Evolutionary conservation across 2,797 vertebrate species (phyloP).

Genomic region (Corythornis leucogaster): DNA sequence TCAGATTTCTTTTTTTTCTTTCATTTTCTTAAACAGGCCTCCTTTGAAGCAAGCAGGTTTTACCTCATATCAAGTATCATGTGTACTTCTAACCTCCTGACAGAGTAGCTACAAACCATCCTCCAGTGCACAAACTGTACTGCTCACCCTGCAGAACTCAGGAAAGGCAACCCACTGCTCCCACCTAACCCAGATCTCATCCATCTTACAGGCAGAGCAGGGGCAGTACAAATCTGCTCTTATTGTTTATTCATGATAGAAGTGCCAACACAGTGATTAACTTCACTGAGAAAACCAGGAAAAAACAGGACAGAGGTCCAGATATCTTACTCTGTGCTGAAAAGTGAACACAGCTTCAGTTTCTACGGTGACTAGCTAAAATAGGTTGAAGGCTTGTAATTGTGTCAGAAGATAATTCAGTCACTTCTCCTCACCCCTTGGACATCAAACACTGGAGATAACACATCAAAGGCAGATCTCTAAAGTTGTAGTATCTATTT

Average conservation of each 20-base stretch:
- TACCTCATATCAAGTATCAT: not conserved
- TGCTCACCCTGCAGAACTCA: not conserved
- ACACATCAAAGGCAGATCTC: not conserved
- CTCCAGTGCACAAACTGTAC: not conserved
- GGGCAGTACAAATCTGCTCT: not conserved
- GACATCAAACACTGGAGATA: not conserved
- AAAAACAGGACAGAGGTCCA: not conserved
- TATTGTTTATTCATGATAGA: not conserved
- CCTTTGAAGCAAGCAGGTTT: slow-evolving; percentile 11
- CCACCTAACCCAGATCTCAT: not conserved
- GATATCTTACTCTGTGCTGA: not conserved
- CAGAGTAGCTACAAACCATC: not conserved
- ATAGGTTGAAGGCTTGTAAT: not conserved
- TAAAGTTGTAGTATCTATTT: not conserved
- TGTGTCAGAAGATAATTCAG: not conserved
- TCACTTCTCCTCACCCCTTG: not conserved
- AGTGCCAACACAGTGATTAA: not conserved
- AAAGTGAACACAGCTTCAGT: not conserved
- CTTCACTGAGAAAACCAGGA: not conserved
- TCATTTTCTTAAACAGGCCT: not conserved
- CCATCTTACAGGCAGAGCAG: not conserved
- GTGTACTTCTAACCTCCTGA: not conserved
- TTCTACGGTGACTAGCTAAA: not conserved
- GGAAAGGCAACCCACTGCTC: not conserved
- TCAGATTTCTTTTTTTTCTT: too few relatives aligned